These are phyloP conservation scores for Capricornis sumatraensis DNA, from an alignment of 2,113 vertebrate genomes.

Conservation along the genomic window DNA sequence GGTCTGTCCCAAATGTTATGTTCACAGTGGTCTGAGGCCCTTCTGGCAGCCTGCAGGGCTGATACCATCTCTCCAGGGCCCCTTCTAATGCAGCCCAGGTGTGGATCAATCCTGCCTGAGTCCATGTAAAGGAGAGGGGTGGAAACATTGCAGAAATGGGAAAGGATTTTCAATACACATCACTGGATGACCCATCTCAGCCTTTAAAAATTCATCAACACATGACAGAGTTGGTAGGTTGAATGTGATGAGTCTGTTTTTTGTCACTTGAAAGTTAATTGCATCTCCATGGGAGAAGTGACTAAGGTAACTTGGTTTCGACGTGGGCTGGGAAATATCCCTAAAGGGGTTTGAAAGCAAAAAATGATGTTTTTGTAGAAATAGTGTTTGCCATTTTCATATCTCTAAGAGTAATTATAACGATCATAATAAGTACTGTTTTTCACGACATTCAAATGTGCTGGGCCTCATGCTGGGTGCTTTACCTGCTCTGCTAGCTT, in stretches of 20 bases:
- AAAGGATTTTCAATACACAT: not conserved
- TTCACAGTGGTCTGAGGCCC: not conserved
- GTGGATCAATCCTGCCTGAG: not conserved
- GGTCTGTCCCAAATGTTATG: not conserved
- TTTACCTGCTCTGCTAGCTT: not conserved
- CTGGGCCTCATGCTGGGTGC: not conserved
- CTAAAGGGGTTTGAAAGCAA: not conserved
- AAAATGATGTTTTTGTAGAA: conserved; percentile 8
- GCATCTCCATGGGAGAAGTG: not conserved
- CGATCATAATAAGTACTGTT: not conserved
- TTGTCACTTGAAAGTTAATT: not conserved
- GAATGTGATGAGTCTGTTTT: not conserved
- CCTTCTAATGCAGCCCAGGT: not conserved
- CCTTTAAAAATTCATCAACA: not conserved
- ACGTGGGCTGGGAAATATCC: not conserved
- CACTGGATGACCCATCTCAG: not conserved
- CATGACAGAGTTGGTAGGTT: not conserved
- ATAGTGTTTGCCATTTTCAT: not conserved
- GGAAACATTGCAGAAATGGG: not conserved
- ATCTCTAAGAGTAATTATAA: not conserved
- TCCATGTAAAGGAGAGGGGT: not conserved
- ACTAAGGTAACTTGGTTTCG: not conserved
- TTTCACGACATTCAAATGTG: not conserved
- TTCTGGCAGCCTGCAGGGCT: not conserved
- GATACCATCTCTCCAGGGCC: not conserved